Base-by-base conservation (phyloP, 1,140 invertebrate genomes). In the Wasmannia auropunctata region DNA sequence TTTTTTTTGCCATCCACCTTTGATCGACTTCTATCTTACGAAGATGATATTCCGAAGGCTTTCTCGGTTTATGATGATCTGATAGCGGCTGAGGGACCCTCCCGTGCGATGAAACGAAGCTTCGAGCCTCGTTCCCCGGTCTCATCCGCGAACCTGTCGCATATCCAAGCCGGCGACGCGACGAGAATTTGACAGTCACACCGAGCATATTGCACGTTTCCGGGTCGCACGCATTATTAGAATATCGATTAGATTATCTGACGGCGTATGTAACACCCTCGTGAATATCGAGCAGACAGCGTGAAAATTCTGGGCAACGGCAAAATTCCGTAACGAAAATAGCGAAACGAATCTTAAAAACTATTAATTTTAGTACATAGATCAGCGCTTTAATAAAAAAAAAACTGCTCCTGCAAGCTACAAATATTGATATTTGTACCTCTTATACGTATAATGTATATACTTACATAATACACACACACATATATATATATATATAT, bases 131-230 rank as follows among this genome's bases (percentile, higher is more conserved):
- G 6, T 69, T 69, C 31, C 63, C 22, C 62, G 62, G n/a, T 40
- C 56, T 65, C 77, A 80, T 69, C 34, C 63, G 22, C 34, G 62
- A 69, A 63, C 62, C 46, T 40, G 62, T 80, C 46, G 34, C 34
- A 80, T 80, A 25, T 69, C 49, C 34, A 5, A 54, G 34, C 31
- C 46, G 77, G 28, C 62, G 49, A 80, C 77, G 46, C 62, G 77
- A 69, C 34, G 34, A 54, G 77, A 80, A 80, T 80, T 80, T 80
- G 77, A 80, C 77, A 80, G 76, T 69, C 62, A 80, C n/a, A 80
- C 62, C 22, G 46, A 80, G 34, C 77, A 80, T 80, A 80, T 80
- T 80, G 77, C 77, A 67, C 49, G 63, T 56, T 56, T 80, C 77
- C 49, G 46, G 34, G 49, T 51, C 62, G 49, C 62, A 69, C 34